Percentiles rank a stretch among this genome's conserved stretches.
Conservation (phyloP, 2,797 vertebrate genomes). For the Tenualosa ilisha region DNA sequence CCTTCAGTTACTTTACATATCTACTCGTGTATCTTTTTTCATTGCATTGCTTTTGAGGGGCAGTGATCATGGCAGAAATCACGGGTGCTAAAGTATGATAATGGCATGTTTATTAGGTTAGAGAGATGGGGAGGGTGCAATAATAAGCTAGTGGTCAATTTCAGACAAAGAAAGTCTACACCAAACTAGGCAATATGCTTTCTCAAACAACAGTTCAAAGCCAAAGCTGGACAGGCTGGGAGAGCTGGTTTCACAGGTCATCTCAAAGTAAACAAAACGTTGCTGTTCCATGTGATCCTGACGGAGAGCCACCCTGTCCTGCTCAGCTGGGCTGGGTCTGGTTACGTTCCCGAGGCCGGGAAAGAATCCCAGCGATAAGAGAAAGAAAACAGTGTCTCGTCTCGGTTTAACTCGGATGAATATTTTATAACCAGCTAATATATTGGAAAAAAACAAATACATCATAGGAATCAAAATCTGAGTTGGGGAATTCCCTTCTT, state of each 20-base stretch:
- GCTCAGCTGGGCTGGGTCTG: neutral
- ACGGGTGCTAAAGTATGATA: neutral
- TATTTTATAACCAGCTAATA: conserved; percentile 10
- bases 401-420: neutral
- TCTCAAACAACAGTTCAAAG: conserved; percentile 3
- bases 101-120: conserved; percentile 19
- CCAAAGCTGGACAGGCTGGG: neutral
- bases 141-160: neutral
- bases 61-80: neutral
- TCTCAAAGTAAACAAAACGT: neutral
- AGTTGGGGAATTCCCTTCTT: conserved; percentile 6
- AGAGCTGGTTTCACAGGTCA: neutral
- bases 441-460: neutral
- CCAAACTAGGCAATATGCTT: conserved; percentile 11
- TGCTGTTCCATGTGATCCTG: conserved; percentile 14
- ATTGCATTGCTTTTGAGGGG: neutral
- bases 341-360: neutral
- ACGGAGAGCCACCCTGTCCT: neutral
- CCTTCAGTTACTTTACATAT: neutral
- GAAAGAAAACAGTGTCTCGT: neutral
- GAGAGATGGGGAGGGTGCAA: neutral
- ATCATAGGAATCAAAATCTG: neutral
- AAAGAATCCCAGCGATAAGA: neutral
- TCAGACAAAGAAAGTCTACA: neutral
- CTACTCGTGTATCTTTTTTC: neutral